Conservation (phyloP, 2,797 vertebrate genomes). For the Arctocebus calabarensis region DNA sequence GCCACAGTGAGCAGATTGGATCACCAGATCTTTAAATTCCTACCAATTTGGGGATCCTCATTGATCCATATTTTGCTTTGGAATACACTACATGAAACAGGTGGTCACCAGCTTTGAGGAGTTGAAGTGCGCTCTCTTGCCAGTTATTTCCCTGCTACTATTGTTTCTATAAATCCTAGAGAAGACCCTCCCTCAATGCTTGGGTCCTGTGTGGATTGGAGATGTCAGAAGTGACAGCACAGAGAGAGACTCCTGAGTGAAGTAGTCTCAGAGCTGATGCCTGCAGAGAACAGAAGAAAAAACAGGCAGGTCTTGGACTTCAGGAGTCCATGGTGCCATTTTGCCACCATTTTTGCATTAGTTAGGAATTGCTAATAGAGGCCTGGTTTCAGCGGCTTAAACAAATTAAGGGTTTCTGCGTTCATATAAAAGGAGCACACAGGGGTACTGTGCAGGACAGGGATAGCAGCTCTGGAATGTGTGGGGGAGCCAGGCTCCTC, state of each 20-base stretch:
- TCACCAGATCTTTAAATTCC: not conserved
- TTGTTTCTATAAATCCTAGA: not conserved
- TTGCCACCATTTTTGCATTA: too few relatives aligned
- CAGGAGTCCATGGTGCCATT: not conserved
- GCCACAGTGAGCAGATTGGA: not conserved
- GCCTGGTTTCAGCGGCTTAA: not conserved
- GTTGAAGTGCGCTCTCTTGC: not conserved
- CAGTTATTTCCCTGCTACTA: slow-evolving; percentile 8
- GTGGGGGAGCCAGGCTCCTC: not conserved
- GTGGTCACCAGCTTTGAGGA: not conserved
- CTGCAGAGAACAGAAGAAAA: not conserved
- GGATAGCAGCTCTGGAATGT: fast-evolving
- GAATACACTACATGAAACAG: not conserved
- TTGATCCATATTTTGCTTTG: not conserved
- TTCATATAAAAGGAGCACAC: not conserved
- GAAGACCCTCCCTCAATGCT: not conserved
- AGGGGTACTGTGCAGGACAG: not conserved
- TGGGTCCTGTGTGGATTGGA: not conserved
- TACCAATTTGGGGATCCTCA: not conserved
- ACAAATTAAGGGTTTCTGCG: not conserved
- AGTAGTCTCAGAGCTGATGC: not conserved
- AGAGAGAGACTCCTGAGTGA: not conserved
- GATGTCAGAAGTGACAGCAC: not conserved
- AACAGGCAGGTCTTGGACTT: not conserved
- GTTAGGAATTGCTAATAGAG: not conserved